Percentiles rank a stretch among this genome's conserved stretches.
phyloP scores from a whole-genome alignment of 1,140 invertebrate genomes.

The Dendrolimus kikuchii region DNA sequence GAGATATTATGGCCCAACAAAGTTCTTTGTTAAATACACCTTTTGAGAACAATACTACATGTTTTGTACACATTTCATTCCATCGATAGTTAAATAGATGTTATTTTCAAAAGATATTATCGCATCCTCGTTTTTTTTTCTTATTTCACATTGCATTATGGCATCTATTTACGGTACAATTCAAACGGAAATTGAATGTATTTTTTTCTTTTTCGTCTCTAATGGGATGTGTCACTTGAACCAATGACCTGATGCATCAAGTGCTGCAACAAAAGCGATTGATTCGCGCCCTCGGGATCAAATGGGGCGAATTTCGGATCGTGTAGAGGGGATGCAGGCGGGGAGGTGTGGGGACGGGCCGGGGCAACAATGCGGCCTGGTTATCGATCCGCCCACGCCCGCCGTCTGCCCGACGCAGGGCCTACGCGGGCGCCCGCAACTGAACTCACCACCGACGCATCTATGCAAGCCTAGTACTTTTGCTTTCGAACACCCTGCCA shows the following conservation, averaged over 20 bases:
- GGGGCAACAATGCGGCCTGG: conserved; percentile 58
- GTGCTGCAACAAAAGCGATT: conserved; percentile 58
- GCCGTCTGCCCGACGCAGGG: conserved; percentile 34
- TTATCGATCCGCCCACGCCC: conserved; percentile 60
- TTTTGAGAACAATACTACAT: conserved; percentile 5
- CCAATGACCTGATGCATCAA: conserved; percentile 22
- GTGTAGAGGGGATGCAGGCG: conserved; percentile 17
- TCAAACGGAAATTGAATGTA: background rate
- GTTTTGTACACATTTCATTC: conserved; percentile 6
- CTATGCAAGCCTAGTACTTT: conserved; percentile 57
- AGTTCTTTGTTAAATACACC: conserved; percentile 4
- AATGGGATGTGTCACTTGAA: conserved; percentile 1
- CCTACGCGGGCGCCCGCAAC: conserved; percentile 21
- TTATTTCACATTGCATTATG: no score
- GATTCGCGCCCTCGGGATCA: conserved; percentile 47
- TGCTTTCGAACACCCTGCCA: conserved; percentile 38
- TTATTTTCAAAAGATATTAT: background rate
- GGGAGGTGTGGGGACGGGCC: conserved; percentile 20
- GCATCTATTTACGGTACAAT: no score
- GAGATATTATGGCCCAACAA: background rate
- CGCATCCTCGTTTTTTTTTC: no score
- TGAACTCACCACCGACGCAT: conserved; percentile 25
- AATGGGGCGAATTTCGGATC: conserved; percentile 49
- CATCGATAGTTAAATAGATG: conserved; percentile 4
- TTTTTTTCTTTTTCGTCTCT: background rate